Evolutionary conservation across 2,113 vertebrate species (phyloP).

Genomic region (Peucedramus taeniatus): DNA sequence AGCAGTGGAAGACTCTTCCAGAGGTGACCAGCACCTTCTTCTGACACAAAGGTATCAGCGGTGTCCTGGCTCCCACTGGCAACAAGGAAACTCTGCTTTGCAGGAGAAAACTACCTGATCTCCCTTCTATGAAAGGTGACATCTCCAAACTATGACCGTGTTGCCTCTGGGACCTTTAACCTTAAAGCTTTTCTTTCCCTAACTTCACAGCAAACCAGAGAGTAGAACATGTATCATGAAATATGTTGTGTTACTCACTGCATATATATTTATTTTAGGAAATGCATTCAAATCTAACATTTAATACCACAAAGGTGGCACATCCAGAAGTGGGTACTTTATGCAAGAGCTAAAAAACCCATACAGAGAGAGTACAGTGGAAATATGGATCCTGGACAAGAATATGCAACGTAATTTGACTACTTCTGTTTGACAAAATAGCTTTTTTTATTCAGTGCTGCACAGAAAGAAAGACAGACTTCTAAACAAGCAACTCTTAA

Average conservation of each 20-base stretch:
- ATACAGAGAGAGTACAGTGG: neutral
- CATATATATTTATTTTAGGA: neutral
- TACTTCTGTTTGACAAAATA: neutral
- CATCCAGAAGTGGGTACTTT: neutral
- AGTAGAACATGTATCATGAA: neutral
- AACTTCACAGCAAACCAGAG: neutral
- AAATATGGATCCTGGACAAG: neutral
- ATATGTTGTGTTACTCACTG: neutral
- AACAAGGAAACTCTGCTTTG: neutral
- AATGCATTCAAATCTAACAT: neutral
- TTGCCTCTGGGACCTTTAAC: neutral
- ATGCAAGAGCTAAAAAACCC: neutral
- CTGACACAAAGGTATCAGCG: neutral
- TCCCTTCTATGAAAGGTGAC: neutral
- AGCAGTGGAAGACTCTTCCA: neutral
- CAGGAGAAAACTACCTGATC: neutral
- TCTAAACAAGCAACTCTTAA: neutral
- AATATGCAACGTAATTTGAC: neutral
- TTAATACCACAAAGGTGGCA: neutral
- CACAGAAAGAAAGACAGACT: neutral
- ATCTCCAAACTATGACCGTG: accelerated
- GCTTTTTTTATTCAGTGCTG: neutral
- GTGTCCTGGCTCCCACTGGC: neutral
- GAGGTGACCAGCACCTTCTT: neutral
- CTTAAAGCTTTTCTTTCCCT: neutral